Conservation (phyloP, 1,140 invertebrate genomes). For the Heliothis virescens region DNA sequence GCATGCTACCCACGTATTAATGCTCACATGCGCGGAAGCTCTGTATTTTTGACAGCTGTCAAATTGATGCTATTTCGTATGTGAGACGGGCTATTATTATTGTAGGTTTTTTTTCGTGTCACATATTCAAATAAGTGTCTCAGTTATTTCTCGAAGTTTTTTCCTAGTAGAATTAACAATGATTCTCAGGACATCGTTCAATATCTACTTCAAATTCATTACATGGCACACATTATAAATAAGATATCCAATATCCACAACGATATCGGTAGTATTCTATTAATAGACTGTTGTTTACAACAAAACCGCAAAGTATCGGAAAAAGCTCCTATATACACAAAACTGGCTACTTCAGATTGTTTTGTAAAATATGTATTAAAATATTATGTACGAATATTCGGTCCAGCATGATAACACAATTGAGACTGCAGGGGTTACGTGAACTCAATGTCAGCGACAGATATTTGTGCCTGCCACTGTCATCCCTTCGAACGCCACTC, state of each 20-base stretch:
- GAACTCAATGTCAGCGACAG: conserved; percentile 25
- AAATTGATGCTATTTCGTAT: neutral
- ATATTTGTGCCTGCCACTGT: neutral
- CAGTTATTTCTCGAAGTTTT: no score
- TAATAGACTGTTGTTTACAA: no score
- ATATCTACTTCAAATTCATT: no score
- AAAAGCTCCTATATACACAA: no score
- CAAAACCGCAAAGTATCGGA: no score
- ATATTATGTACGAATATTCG: conserved; percentile 5
- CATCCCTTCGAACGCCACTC: conserved; percentile 2
- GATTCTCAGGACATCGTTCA: neutral
- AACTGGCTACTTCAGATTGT: no score
- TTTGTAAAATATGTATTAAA: neutral
- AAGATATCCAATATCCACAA: no score
- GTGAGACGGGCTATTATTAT: no score
- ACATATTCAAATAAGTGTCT: neutral
- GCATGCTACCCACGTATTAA: conserved; percentile 25
- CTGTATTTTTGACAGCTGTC: conserved; percentile 19
- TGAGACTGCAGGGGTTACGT: conserved; percentile 11
- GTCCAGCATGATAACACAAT: neutral
- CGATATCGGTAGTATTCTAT: no score
- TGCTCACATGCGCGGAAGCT: conserved; percentile 12
- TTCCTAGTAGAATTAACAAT: neutral
- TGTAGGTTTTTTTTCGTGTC: neutral
- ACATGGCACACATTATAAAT: no score